phyloP scores from a whole-genome alignment of 2,888 invertebrate genomes.

The Rotaria sp. region DNA sequence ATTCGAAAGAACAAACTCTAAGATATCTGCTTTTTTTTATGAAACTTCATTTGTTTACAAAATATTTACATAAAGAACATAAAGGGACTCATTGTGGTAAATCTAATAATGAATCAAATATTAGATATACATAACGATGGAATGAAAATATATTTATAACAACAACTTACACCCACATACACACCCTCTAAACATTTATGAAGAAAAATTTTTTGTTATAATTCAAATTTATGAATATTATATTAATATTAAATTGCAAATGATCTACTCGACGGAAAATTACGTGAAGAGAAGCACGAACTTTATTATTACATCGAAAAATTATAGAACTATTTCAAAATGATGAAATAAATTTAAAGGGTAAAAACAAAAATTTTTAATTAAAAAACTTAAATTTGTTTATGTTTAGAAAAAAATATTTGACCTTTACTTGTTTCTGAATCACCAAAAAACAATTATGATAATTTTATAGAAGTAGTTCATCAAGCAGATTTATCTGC shows the following conservation, averaged over 20 bases:
- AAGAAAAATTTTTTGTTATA: too few species aligned
- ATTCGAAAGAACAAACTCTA: too few species aligned
- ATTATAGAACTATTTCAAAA: slow-evolving; percentile 76
- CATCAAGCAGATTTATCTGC: not conserved
- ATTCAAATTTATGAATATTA: too few species aligned
- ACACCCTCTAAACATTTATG: not conserved
- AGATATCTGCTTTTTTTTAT: too few species aligned
- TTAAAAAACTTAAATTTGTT: not conserved
- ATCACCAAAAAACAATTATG: not conserved
- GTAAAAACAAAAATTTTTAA: not conserved
- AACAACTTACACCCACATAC: not conserved
- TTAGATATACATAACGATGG: not conserved
- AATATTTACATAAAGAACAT: not conserved
- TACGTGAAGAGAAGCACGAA: slow-evolving; percentile 57
- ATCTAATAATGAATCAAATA: not conserved
- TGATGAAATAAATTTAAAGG: slow-evolving; percentile 65
- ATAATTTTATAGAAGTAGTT: not conserved
- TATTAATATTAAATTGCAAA: not conserved
- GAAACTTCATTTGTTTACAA: not conserved
- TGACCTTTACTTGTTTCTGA: not conserved
- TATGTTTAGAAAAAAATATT: not conserved
- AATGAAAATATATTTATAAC: not conserved
- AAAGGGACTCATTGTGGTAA: not conserved
- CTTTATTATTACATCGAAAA: slow-evolving; percentile 75
- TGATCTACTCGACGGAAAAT: not conserved